Evolutionary conservation across 2,888 invertebrate genomes (phyloP), one percentile per base, ranked within the genome.

Genomic region (Hypselothyrea guttata): DNA sequence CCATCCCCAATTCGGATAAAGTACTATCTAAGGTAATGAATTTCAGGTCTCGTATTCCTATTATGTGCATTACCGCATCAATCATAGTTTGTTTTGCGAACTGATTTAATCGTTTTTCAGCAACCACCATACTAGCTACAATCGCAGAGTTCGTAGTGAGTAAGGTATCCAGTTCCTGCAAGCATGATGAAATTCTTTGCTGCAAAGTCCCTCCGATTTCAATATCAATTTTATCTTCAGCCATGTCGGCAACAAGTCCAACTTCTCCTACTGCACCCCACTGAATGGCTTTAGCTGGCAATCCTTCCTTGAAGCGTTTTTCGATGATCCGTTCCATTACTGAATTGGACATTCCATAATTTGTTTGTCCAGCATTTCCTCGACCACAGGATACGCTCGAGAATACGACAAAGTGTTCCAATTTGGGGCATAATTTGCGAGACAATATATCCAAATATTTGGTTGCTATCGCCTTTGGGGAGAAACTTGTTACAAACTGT

Each of bases 231-330:
- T 94, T 92, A 1, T 94, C 93, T 57, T 94, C 94, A 67, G 93
- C 92, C 93, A 93, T 92, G 49, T 96, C 95, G 3, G 95, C 93
- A 12, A 96, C 94, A 0, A 97, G 91, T 53, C 97, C 97, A 13
- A 94, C 93, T 89, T 98, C 97, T 48, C 97, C 98, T 47, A 98
- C 93, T 31, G 97, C 97, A 31, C 98, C 97, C 97, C 97, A 98
- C 88, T 98, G 96, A 7, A 98, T 93, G 1, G 97, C 97, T 59
- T 96, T 89, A 0, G 92, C 97, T 0, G 96, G 95, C 0, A 94
- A 91, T 0, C 95, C 95, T 5, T 93, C 93, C 52, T 89, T 90
- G 79, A 91, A 91, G 68, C 96, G 92, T 82, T 91, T 90, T 88
- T 96, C 97, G 86, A 95, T 95, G 71, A 97, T 93, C 69, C 96